These are phyloP conservation scores for Lordiphosa mommai DNA, from an alignment of 1,140 invertebrate species.

Conservation along the genomic window DNA sequence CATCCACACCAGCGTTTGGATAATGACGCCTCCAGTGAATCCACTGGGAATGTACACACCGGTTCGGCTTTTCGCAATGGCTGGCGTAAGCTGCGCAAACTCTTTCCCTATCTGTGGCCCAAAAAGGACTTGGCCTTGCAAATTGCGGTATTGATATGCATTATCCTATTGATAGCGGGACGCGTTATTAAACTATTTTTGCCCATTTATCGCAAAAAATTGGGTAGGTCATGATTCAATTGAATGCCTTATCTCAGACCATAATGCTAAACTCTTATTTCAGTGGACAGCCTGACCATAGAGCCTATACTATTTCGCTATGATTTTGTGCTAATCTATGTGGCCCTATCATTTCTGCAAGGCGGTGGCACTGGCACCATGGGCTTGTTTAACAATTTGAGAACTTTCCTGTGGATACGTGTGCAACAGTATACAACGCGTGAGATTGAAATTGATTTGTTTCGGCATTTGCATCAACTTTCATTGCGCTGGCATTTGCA, in stretches of 20 bases:
- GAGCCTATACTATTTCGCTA: constrained; percentile 86
- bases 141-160: constrained; percentile 90
- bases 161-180: constrained; percentile 88
- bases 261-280: constrained; percentile 60
- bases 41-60: constrained; percentile 12
- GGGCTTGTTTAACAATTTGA: constrained; percentile 94
- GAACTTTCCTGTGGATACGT: constrained; percentile 95
- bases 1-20: constrained; percentile 56
- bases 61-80: constrained; percentile 89
- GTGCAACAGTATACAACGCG: constrained; percentile 97
- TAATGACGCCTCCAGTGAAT: constrained; percentile 27
- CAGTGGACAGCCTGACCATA: constrained; percentile 88
- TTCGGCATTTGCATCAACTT: constrained; percentile 91
- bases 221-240: constrained; percentile 81
- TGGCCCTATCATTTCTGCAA: constrained; percentile 94
- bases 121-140: constrained; percentile 89
- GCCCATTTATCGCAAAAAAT: constrained; percentile 95
- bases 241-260: not conserved
- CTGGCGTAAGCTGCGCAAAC: constrained; percentile 88
- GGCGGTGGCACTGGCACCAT: constrained; percentile 94
- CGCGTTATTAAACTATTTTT: constrained; percentile 96
- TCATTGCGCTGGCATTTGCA: constrained; percentile 94
- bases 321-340: constrained; percentile 93
- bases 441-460: constrained; percentile 92
- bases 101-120: constrained; percentile 97